Evolutionary conservation across 2,888 invertebrate genomes (phyloP).

Genomic region (Pristionchus entomophagus): DNA sequence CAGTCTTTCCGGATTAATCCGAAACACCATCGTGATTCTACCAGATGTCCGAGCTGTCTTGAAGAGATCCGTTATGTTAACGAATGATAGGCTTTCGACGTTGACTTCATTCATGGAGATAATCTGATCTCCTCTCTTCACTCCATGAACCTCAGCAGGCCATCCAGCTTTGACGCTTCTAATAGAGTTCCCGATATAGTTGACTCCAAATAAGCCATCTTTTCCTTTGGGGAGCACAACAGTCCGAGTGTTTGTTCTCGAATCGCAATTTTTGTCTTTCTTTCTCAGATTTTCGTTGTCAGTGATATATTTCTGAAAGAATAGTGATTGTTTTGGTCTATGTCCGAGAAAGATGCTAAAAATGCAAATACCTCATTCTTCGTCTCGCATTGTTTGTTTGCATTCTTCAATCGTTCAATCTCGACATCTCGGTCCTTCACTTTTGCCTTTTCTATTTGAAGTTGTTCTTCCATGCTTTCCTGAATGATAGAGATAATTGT

Average conservation of each 20-base stretch:
- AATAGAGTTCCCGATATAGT: not conserved
- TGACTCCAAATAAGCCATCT: not conserved
- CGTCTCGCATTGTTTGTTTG: not conserved
- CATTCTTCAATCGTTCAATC: not conserved
- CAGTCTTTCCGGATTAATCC: too few species aligned
- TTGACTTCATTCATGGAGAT: not conserved
- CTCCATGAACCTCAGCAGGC: not conserved
- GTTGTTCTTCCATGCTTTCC: not conserved
- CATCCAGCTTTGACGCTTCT: not conserved
- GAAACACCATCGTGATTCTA: too few species aligned
- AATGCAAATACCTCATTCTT: not conserved
- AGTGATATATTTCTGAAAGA: not conserved
- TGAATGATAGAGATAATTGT: not conserved
- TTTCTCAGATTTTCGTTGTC: not conserved
- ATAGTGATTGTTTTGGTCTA: too few species aligned
- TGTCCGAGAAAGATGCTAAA: not conserved
- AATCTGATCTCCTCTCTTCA: not conserved
- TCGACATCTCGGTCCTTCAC: not conserved
- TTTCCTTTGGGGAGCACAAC: not conserved
- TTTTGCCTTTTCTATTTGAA: not conserved
- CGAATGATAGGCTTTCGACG: too few species aligned
- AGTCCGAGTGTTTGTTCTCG: too few species aligned
- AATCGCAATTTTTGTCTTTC: too few species aligned
- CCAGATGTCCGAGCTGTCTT: too few species aligned
- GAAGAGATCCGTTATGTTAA: too few species aligned